Percentiles rank a stretch among this genome's conserved stretches.
Conservation (phyloP, 1,140 invertebrate species). For the Pseudachorutes palmiensis region DNA sequence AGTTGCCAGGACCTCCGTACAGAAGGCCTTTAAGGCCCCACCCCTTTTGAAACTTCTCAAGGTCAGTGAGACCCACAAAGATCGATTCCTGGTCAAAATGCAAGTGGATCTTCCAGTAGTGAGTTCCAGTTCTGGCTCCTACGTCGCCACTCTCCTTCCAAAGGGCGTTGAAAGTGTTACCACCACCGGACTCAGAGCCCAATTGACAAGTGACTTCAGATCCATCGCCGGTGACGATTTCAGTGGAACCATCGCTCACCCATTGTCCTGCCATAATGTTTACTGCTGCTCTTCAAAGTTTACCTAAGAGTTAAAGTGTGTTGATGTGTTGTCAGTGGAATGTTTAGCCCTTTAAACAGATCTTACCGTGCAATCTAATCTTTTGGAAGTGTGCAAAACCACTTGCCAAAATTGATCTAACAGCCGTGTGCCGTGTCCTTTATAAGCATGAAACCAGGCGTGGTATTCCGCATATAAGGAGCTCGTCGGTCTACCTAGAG, state of each 20-base stretch:
- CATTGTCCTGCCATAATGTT: background rate
- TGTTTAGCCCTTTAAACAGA: background rate
- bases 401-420: background rate
- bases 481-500: too few species aligned
- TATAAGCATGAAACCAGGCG: too few species aligned
- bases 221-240: background rate
- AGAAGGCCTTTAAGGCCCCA: background rate
- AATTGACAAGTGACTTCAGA: constrained; percentile 12
- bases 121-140: background rate
- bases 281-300: background rate
- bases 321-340: background rate
- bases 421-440: background rate
- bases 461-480: too few species aligned
- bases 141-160: background rate
- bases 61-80: constrained; percentile 7
- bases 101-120: constrained; percentile 10
- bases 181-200: background rate
- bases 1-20: constrained; percentile 6
- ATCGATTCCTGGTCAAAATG: background rate
- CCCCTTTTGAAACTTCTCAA: constrained; percentile 1
- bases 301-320: background rate
- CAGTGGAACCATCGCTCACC: constrained; percentile 7
- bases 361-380: background rate
- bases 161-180: constrained; percentile 9
- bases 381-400: background rate